Percentiles rank a stretch among this genome's conserved stretches.
phyloP scores from a whole-genome alignment of 1,140 invertebrate species.

The Brachionus angularis region DNA sequence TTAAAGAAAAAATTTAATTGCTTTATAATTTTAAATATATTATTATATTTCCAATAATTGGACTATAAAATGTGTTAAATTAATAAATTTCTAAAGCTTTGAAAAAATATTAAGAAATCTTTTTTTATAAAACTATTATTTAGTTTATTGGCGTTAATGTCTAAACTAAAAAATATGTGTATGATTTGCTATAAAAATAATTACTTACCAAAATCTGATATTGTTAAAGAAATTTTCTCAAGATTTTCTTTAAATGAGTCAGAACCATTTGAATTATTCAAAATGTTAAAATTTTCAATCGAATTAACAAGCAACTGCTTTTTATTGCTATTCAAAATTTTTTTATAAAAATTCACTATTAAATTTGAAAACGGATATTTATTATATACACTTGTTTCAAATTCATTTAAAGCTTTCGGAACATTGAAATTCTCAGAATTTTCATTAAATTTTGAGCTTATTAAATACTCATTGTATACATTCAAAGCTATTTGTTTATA shows the following conservation, averaged over 20 bases:
- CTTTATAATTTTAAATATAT: not conserved
- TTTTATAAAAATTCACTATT: not conserved
- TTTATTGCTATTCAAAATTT: slow-evolving; percentile 17
- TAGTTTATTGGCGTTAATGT: slow-evolving; percentile 37
- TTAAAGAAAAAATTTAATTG: slow-evolving; percentile 44
- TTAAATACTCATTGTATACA: not conserved
- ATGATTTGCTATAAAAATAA: not conserved
- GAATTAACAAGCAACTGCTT: slow-evolving; percentile 2
- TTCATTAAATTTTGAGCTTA: not conserved
- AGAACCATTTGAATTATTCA: not conserved
- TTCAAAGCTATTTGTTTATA: slow-evolving; percentile 32
- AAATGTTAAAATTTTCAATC: not conserved
- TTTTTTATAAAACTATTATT: slow-evolving; percentile 53
- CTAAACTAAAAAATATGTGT: not conserved
- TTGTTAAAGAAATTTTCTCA: slow-evolving; percentile 1
- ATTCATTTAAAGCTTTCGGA: not conserved
- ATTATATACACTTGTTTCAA: not conserved
- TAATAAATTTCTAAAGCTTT: slow-evolving; percentile 56
- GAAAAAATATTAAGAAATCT: slow-evolving; percentile 57
- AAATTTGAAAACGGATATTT: not conserved
- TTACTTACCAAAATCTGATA: not conserved
- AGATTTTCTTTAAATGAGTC: not conserved
- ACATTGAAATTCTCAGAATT: not conserved
- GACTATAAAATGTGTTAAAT: slow-evolving; percentile 45
- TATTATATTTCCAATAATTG: not conserved